Base-by-base conservation (phyloP, 2,888 invertebrate genomes). In the Cyaniris semiargus region DNA sequence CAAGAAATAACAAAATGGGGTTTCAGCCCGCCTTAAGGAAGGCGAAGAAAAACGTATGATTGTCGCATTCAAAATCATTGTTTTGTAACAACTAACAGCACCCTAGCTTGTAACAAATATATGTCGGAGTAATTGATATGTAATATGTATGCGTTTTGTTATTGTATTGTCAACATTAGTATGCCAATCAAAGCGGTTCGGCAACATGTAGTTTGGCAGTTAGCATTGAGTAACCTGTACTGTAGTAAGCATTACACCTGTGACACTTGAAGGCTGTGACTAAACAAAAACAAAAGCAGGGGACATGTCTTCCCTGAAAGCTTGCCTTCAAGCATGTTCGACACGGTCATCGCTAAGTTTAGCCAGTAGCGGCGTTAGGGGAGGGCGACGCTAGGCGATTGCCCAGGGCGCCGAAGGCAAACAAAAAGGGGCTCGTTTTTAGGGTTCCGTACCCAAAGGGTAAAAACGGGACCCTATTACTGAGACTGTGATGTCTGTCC, bases 181-280 rank as follows among this genome's bases (percentile, higher is more conserved):
- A 77, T 72, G 77, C 77, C 77, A 72, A 77, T 77, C 77, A 77
- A 77, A 71, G 72, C 77, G 34, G 77, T 77, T 77, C 72, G 58
- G 77, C 34, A 77, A 77, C 44, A 27, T 53, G 44, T 44, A 44
- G 44, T 53, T 53, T 53, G 53, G 44, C 58, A 71, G 76, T 74
- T 74, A 72, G 72, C 23, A 74, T 77, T 77, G 58, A 72, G 56
- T 60, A 72, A 77, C 21, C 44, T 53, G 53, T 5, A 15, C 53
- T 53, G 44, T 44, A 44, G 10, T 44, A 10, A 44, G 44, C 44
- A 44, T 44, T 44, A 53, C 53, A 15, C 23, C 23, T 72, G 21
- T 72, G 74, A 23, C 53, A 53, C 74, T 53, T 3, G 48, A 74
- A 74, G 74, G 74, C 74, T 74, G 74, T 53, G 27, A 74, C 74